Evolutionary conservation across 1,140 invertebrate species (phyloP), one percentile per base, ranked within the genome.

Genomic region (Diorhabda sublineata): DNA sequence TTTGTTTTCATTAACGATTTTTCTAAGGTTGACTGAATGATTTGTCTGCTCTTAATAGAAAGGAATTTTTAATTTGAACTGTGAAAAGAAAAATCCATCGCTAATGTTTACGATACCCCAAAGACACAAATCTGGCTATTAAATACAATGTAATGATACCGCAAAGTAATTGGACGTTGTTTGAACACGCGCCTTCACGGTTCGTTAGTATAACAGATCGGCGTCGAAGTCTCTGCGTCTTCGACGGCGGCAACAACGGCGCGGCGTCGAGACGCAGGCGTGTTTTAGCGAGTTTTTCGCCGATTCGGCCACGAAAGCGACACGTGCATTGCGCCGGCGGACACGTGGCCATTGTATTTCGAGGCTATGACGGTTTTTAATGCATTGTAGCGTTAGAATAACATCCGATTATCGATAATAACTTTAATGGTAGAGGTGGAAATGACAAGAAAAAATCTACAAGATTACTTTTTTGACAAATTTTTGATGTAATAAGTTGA

Each of bases 81-180:
- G 26, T 26, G 26, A 26, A 26, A 26, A 26, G 26, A 26, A 26
- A 26, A 26, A 26, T 26, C 26, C 26, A 26, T 26, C 26, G 26
- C 26, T 26, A 26, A 26, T 26, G 26, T 26, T 26, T 26, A 52
- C 47, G 47, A 52, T 52, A 52, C 58, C 11, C 62, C 45, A 57
- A 60, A 65, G 60, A 61, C 57, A 59, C 60, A 70, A 59, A 69
- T 61, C 47, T 58, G 47, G 68, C 57, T 59, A 64, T 58, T 67
- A 60, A 67, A 60, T 67, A 67, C 65, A 60, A 60, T 68, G 66
- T 77, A 77, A 77, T 74, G 72, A 75, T 73, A 77, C 76, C 78
- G 69, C 77, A 79, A 78, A 79, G 75, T 78, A 79, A 77, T 78
- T 78, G 76, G 76, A 77, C 76, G 76, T 66, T 75, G 76, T 76